Evolutionary conservation across 2,888 invertebrate genomes (phyloP).

Genomic region (Callyntrura sp.): DNA sequence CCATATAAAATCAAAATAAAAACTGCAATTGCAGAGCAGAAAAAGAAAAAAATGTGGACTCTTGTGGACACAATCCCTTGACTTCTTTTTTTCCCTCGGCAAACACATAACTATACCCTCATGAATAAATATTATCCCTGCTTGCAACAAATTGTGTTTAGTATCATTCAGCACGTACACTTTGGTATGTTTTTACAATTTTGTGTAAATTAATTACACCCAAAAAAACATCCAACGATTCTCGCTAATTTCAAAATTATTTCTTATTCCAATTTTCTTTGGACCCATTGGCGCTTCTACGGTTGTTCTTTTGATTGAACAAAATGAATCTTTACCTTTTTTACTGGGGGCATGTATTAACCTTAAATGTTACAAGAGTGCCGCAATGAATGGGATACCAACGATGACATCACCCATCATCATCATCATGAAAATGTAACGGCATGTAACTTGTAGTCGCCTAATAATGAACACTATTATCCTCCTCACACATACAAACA

Average conservation of each 20-base stretch:
- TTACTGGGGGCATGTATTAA: too few relatives aligned
- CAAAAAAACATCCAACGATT: slow-evolving; percentile 15
- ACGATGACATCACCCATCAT: slow-evolving; percentile 38
- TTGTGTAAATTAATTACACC: too few relatives aligned
- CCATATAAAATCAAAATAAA: not conserved
- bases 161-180: not conserved
- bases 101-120: too few relatives aligned
- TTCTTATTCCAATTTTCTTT: not conserved
- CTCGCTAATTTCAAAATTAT: slow-evolving; percentile 9
- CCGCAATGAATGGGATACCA: not conserved
- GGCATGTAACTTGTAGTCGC: too few relatives aligned
- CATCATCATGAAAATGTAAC: not conserved
- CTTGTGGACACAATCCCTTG: slow-evolving; percentile 3
- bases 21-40: not conserved
- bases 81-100: too few relatives aligned
- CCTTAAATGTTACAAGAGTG: too few relatives aligned
- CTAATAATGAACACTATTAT: slow-evolving; percentile 9
- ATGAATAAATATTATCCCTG: not conserved
- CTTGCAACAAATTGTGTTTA: slow-evolving; percentile 6
- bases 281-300: not conserved
- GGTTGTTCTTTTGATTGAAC: slow-evolving; percentile 4
- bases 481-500: too few relatives aligned
- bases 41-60: not conserved
- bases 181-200: too few relatives aligned
- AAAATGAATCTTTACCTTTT: too few relatives aligned